Conservation (phyloP, 2,888 invertebrate species). For the Torymus aiolomorphi region DNA sequence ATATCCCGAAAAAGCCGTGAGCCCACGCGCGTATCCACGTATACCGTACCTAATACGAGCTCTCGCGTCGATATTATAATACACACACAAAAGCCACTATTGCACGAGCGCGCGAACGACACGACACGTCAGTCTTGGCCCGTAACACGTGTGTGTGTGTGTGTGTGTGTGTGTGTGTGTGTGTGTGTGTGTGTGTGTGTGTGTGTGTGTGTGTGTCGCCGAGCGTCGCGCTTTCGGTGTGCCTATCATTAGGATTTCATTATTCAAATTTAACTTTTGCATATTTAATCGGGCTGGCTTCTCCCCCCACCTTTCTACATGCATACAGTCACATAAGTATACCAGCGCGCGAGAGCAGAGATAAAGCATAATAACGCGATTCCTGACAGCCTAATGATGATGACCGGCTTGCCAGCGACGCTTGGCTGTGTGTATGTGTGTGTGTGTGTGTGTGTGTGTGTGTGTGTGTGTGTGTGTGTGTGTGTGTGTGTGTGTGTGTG, state of each 20-base stretch:
- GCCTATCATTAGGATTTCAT: constrained; percentile 62
- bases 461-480: constrained; percentile 65
- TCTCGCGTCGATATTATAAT: too few relatives aligned
- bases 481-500: constrained; percentile 64
- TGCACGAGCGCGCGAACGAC: background rate
- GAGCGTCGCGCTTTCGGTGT: background rate
- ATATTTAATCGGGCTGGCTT: constrained; percentile 69
- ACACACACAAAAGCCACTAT: background rate
- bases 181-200: too few relatives aligned
- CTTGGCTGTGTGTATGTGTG: constrained; percentile 66
- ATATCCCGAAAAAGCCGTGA: constrained; percentile 4
- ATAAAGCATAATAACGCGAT: constrained; percentile 75
- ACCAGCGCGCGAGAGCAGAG: constrained; percentile 63
- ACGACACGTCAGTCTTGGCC: background rate
- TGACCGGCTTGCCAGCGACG: constrained; percentile 72
- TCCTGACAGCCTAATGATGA: constrained; percentile 75
- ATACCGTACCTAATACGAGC: too few relatives aligned
- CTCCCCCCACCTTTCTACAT: background rate
- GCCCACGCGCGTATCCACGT: background rate
- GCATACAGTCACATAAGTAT: background rate
- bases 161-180: too few relatives aligned
- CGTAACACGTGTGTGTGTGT: constrained; percentile 1
- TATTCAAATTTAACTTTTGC: constrained; percentile 74
- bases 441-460: constrained; percentile 66
- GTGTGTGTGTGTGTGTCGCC: too few relatives aligned